These are phyloP conservation scores for Philereme transversata DNA, from an alignment of 2,888 invertebrate species.

Conservation along the genomic window DNA sequence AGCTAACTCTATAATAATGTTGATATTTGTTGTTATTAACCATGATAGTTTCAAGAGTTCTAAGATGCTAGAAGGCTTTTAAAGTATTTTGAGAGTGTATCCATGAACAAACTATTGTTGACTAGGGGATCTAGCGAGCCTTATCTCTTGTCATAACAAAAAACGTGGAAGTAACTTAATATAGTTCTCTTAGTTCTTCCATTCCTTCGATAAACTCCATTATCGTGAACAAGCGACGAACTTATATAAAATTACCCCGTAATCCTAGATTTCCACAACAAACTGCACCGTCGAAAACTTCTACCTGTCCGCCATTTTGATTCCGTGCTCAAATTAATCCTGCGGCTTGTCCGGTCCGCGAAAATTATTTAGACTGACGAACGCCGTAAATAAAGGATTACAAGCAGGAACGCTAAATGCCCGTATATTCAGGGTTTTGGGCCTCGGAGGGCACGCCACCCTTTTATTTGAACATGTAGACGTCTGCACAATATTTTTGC, in stretches of 20 bases:
- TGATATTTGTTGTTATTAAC: too few species aligned
- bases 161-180: too few species aligned
- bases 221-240: slow-evolving; percentile 39
- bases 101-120: too few species aligned
- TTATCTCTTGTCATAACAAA: too few species aligned
- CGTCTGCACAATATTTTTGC: slow-evolving; percentile 58
- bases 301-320: slow-evolving; percentile 66
- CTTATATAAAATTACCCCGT: slow-evolving; percentile 56
- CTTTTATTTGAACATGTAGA: slow-evolving; percentile 65
- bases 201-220: slow-evolving; percentile 34
- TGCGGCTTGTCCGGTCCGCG: slow-evolving; percentile 62
- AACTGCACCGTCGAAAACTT: slow-evolving; percentile 55
- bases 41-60: too few species aligned
- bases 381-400: slow-evolving; percentile 71
- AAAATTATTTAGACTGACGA: slow-evolving; percentile 74
- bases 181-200: slow-evolving; percentile 1
- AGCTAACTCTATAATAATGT: too few species aligned
- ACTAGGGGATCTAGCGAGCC: too few species aligned
- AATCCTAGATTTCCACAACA: slow-evolving; percentile 57
- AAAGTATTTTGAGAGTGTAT: too few species aligned
- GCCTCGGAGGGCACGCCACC: slow-evolving; percentile 43
- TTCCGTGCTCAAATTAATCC: slow-evolving; percentile 72
- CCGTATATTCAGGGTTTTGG: slow-evolving; percentile 69
- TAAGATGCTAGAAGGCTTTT: too few species aligned
- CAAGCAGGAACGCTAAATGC: slow-evolving; percentile 61